Evolutionary conservation across 2,888 invertebrate species (phyloP).

Genomic region (Trissonchulus sp.): DNA sequence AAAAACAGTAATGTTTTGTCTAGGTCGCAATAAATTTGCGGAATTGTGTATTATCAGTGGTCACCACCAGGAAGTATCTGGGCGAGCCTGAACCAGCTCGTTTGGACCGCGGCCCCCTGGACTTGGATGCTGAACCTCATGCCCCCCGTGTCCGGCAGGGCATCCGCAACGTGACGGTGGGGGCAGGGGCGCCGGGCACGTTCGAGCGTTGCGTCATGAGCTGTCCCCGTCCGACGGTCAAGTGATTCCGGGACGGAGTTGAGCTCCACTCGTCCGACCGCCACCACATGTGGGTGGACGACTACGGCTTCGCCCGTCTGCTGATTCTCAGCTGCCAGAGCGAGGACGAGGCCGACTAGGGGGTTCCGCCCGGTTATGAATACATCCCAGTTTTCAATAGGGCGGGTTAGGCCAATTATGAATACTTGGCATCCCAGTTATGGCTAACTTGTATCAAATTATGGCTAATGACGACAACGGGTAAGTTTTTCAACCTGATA

Average conservation of each 20-base stretch:
- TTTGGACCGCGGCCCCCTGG: no score
- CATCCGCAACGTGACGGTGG: slow-evolving; percentile 47
- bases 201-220: slow-evolving; percentile 54
- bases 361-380: no score
- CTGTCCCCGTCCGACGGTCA: slow-evolving; percentile 52
- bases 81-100: no score
- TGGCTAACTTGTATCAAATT: no score
- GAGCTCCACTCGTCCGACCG: slow-evolving; percentile 45
- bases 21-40: no score
- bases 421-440: no score
- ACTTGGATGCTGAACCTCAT: slow-evolving; percentile 5
- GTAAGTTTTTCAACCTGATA: no score
- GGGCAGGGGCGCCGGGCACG: slow-evolving; percentile 50
- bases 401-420: no score
- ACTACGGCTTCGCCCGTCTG: slow-evolving; percentile 47
- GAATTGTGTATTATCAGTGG: slow-evolving; percentile 10
- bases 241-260: slow-evolving; percentile 50
- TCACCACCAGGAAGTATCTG: no score
- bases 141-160: slow-evolving; percentile 48
- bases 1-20: no score
- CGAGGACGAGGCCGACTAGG: slow-evolving; percentile 52
- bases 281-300: slow-evolving; percentile 47
- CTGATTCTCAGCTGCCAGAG: slow-evolving; percentile 47
- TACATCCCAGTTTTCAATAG: no score
- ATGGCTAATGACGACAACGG: no score